These are phyloP conservation scores for Nesoenas mayeri DNA, from an alignment of 2,113 vertebrate genomes.

Conservation along the genomic window DNA sequence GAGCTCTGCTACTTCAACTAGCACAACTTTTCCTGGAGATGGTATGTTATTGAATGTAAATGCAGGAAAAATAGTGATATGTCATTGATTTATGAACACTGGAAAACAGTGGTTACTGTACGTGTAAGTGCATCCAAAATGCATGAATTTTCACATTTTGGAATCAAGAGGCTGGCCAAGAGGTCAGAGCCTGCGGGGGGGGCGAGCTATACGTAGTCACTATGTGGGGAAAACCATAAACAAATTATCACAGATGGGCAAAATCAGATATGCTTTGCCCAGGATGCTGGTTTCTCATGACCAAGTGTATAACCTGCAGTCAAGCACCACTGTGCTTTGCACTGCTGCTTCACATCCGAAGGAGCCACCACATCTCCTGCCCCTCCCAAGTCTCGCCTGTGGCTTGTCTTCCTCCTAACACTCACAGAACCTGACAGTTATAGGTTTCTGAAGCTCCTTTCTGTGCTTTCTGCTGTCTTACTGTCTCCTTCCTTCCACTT, in stretches of 20 bases:
- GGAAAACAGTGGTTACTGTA: slow-evolving; percentile 4
- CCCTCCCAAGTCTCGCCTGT: neutral
- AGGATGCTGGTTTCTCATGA: accelerated
- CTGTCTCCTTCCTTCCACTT: neutral
- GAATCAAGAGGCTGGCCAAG: slow-evolving; percentile 32
- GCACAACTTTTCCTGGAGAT: neutral
- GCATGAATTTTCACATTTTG: slow-evolving; percentile 44
- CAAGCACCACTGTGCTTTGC: neutral
- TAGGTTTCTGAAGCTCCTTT: neutral
- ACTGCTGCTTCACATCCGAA: neutral
- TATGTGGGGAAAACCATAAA: slow-evolving; percentile 6
- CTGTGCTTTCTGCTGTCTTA: neutral
- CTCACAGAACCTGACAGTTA: neutral
- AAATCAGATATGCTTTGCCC: neutral
- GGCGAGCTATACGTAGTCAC: neutral
- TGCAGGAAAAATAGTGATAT: neutral
- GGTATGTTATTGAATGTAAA: neutral
- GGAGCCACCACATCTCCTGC: neutral
- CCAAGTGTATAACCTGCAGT: neutral
- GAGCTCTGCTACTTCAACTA: neutral
- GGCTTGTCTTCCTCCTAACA: neutral
- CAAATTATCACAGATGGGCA: neutral
- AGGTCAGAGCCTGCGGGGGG: neutral
- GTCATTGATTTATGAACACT: slow-evolving; percentile 23
- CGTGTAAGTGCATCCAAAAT: neutral